These are phyloP conservation scores for Neopelma chrysocephalum DNA, from an alignment of 2,797 vertebrate species.

Conservation along the genomic window DNA sequence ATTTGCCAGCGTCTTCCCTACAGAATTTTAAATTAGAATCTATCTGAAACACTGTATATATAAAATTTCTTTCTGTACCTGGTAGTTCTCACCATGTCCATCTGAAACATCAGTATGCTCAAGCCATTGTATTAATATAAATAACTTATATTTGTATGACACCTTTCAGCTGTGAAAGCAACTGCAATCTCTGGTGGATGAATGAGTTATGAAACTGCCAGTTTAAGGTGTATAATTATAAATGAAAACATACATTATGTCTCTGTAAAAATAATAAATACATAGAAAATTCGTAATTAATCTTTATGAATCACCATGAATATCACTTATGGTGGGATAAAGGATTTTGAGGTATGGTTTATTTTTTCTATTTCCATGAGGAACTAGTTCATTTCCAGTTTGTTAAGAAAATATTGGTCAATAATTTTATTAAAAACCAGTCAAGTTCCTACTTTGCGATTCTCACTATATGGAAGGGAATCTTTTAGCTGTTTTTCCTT, in stretches of 20 bases:
- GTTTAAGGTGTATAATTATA: neutral
- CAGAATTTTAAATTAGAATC: constrained; percentile 27
- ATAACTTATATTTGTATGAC: constrained; percentile 15
- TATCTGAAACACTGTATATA: neutral
- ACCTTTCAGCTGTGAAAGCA: constrained; percentile 39
- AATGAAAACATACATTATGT: neutral
- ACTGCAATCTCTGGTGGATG: constrained; percentile 64
- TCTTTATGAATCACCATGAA: neutral
- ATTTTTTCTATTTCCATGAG: neutral
- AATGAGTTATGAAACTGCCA: constrained; percentile 49
- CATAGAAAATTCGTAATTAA: neutral
- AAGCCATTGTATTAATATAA: neutral
- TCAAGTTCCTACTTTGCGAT: neutral
- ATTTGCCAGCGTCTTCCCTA: constrained; percentile 5
- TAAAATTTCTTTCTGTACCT: neutral
- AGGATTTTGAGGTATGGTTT: neutral
- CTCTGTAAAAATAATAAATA: neutral
- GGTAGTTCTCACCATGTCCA: neutral
- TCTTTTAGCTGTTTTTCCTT: neutral
- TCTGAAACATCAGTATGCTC: neutral
- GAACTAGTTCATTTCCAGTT: neutral
- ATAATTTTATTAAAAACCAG: neutral
- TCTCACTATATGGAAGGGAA: neutral
- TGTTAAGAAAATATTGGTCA: neutral
- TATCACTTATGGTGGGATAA: neutral